Percentiles rank a stretch among this genome's conserved stretches.
Conservation (phyloP, 92 coral and sea anemone species). For the Blastomussa wellsi region DNA sequence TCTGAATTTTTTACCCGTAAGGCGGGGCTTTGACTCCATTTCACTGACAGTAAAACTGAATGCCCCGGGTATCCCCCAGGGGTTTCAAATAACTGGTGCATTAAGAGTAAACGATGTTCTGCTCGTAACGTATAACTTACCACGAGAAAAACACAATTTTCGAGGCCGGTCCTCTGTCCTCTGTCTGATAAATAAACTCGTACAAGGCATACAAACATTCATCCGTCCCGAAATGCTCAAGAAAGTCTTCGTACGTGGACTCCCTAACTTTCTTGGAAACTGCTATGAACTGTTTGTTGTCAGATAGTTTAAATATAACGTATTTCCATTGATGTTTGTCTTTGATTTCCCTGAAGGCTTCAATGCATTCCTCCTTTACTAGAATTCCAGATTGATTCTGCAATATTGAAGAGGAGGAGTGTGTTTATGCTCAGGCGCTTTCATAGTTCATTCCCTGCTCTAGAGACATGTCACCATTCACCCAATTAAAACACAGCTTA, state of each 20-base stretch:
- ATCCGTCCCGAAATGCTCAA: background rate
- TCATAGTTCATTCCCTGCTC: no score
- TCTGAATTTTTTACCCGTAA: no score
- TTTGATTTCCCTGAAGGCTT: slow-evolving; percentile 8
- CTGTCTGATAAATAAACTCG: slow-evolving; percentile 4
- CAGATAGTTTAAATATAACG: background rate
- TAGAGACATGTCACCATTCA: no score
- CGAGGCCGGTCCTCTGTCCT: slow-evolving; percentile 7
- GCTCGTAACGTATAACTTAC: background rate
- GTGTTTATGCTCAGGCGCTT: no score
- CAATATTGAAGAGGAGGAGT: background rate
- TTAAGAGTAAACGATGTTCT: no score
- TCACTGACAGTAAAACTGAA: no score
- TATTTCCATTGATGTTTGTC: background rate
- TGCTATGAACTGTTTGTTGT: background rate
- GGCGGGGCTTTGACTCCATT: no score
- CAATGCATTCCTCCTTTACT: slow-evolving; percentile 6
- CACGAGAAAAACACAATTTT: slow-evolving; percentile 10
- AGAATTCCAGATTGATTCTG: background rate
- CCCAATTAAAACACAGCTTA: no score
- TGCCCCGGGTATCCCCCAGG: no score
- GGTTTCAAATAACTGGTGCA: no score
- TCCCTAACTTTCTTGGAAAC: background rate
- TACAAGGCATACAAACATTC: slow-evolving; percentile 7
- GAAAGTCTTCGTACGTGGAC: background rate